Conservation (phyloP, 2,888 invertebrate genomes). For the Drosophila anomalata region DNA sequence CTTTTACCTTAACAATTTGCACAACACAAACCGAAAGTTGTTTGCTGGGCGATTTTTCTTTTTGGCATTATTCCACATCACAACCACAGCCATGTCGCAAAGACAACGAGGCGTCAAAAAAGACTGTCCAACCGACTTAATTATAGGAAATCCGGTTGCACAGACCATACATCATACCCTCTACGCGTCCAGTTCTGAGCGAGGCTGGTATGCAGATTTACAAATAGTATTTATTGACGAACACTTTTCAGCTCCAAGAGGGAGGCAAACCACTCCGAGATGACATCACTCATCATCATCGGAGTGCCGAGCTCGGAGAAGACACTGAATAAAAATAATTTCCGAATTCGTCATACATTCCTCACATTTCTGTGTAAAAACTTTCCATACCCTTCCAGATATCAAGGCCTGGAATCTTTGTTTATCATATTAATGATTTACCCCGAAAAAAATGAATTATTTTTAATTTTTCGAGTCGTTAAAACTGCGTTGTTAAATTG, state of each 20-base stretch:
- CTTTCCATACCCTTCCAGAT: neutral
- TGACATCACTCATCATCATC: slow-evolving; percentile 68
- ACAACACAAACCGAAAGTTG: slow-evolving; percentile 61
- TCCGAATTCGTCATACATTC: slow-evolving; percentile 5
- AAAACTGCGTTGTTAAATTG: slow-evolving; percentile 59
- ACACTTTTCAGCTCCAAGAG: slow-evolving; percentile 34
- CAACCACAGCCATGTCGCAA: slow-evolving; percentile 13
- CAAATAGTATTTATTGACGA: slow-evolving; percentile 50
- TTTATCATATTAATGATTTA: neutral
- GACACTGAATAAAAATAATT: slow-evolving; percentile 8
- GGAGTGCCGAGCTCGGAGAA: slow-evolving; percentile 29
- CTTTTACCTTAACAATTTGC: slow-evolving; percentile 65
- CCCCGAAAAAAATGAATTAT: neutral
- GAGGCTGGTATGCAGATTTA: slow-evolving; percentile 41
- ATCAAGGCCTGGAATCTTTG: neutral
- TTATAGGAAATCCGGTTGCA: slow-evolving; percentile 72
- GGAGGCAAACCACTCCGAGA: slow-evolving; percentile 36
- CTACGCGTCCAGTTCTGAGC: slow-evolving; percentile 31
- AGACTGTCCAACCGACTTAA: slow-evolving; percentile 52
- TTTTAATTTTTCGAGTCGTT: slow-evolving; percentile 15
- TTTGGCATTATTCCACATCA: slow-evolving; percentile 32
- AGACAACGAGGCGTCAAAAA: slow-evolving; percentile 57
- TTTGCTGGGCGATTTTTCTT: slow-evolving; percentile 21
- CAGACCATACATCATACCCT: slow-evolving; percentile 37
- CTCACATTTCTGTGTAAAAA: neutral